Evolutionary conservation across 2,113 vertebrate genomes (phyloP).

Genomic region (Toxotes chatareus): DNA sequence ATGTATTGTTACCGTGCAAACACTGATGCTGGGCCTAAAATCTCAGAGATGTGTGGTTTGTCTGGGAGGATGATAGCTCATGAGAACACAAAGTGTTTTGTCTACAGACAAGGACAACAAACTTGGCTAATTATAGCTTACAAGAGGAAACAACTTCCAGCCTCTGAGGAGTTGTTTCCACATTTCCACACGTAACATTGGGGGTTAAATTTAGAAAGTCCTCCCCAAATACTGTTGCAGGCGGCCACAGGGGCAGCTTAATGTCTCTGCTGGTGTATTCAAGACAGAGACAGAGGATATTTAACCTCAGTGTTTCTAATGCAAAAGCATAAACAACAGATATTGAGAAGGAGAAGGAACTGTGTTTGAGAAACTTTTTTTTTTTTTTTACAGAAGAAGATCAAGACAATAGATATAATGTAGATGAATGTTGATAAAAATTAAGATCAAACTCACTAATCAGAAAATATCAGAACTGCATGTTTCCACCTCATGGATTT

Average conservation of each 20-base stretch:
- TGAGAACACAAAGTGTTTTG: constrained; percentile 60
- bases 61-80: constrained; percentile 22
- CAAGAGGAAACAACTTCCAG: constrained; percentile 52
- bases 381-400: too few species aligned
- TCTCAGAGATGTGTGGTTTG: neutral
- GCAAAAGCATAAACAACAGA: neutral
- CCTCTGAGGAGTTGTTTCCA: constrained; percentile 49
- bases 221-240: neutral
- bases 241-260: neutral
- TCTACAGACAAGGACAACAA: constrained; percentile 65
- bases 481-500: too few species aligned
- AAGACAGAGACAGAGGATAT: neutral
- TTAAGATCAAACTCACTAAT: neutral
- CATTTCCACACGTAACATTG: constrained; percentile 22
- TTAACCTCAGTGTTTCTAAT: neutral
- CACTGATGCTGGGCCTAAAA: neutral
- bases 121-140: constrained; percentile 60
- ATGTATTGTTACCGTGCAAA: neutral
- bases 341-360: neutral
- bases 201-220: constrained; percentile 57
- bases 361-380: neutral
- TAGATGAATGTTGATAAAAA: neutral
- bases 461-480: neutral
- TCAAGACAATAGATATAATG: too few species aligned
- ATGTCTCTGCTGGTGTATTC: neutral